phyloP scores from a whole-genome alignment of 92 coral and sea anemone species.

The Scolanthus callimorphus region DNA sequence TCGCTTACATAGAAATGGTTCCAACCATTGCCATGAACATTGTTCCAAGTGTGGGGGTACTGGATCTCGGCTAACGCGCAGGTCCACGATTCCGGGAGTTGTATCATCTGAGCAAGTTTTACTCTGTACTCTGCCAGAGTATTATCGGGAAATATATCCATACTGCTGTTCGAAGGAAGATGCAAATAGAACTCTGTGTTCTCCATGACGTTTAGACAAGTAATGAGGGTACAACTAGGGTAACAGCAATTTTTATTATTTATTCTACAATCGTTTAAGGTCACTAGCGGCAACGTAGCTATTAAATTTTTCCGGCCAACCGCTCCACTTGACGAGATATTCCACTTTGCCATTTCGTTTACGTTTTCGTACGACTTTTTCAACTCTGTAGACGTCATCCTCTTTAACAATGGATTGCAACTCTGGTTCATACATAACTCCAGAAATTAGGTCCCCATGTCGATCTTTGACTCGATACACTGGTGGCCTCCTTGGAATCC shows the following conservation, averaged over 20 bases:
- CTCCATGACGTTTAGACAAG: slow-evolving; percentile 16
- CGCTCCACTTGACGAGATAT: slow-evolving; percentile 40
- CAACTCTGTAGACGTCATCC: slow-evolving; percentile 30
- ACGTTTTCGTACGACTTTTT: slow-evolving; percentile 23
- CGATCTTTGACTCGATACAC: slow-evolving; percentile 28
- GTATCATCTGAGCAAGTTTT: slow-evolving; percentile 17
- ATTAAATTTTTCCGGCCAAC: slow-evolving; percentile 39
- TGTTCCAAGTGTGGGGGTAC: slow-evolving; percentile 30
- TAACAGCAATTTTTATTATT: not conserved
- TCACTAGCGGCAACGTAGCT: slow-evolving; percentile 25
- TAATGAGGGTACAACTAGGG: no score
- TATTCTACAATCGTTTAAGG: slow-evolving; percentile 11
- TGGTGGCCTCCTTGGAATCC: no score
- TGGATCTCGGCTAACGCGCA: slow-evolving; percentile 13
- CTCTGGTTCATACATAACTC: slow-evolving; percentile 34
- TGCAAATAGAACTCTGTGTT: slow-evolving; percentile 13
- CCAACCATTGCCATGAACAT: slow-evolving; percentile 8
- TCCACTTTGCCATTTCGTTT: slow-evolving; percentile 23
- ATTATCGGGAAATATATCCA: slow-evolving; percentile 34
- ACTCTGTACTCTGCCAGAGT: slow-evolving; percentile 45
- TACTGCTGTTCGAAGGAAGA: slow-evolving; percentile 32
- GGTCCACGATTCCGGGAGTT: slow-evolving; percentile 28
- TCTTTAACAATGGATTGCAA: slow-evolving; percentile 21
- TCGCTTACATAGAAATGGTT: slow-evolving; percentile 15
- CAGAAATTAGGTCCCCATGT: slow-evolving; percentile 27